Percentiles rank a stretch among this genome's conserved stretches.
phyloP scores from a whole-genome alignment of 2,113 vertebrate genomes.

The Bungarus multicinctus region DNA sequence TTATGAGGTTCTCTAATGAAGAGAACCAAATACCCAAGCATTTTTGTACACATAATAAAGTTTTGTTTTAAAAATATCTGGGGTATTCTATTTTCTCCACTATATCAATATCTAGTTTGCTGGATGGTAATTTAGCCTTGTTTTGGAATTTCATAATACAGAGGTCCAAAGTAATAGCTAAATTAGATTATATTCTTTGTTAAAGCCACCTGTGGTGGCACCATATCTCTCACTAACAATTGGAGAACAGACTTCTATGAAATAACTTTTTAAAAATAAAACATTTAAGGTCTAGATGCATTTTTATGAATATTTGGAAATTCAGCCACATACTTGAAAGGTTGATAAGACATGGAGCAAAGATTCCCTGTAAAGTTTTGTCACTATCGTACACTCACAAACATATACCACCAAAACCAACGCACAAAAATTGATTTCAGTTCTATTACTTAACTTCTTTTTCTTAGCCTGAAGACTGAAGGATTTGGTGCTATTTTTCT shows the following conservation, averaged over 20 bases:
- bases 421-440: background rate
- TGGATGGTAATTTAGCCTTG: background rate
- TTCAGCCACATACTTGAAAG: background rate
- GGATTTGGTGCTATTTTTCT: slow-evolving; percentile 7
- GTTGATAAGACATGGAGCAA: background rate
- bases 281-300: background rate
- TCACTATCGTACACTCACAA: background rate
- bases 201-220: background rate
- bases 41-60: background rate
- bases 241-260: background rate
- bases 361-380: background rate
- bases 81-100: background rate
- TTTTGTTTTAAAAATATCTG: background rate
- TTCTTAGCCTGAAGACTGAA: background rate
- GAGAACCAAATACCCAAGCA: background rate
- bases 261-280: background rate
- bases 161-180: background rate
- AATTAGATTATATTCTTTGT: background rate
- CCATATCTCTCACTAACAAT: background rate
- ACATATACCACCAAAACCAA: background rate
- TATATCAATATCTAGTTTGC: background rate
- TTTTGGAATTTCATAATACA: background rate
- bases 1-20: background rate
- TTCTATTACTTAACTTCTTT: slow-evolving; percentile 2
- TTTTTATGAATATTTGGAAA: background rate